Evolutionary conservation across 2,888 invertebrate species (phyloP).

Genomic region (Meganola albula): DNA sequence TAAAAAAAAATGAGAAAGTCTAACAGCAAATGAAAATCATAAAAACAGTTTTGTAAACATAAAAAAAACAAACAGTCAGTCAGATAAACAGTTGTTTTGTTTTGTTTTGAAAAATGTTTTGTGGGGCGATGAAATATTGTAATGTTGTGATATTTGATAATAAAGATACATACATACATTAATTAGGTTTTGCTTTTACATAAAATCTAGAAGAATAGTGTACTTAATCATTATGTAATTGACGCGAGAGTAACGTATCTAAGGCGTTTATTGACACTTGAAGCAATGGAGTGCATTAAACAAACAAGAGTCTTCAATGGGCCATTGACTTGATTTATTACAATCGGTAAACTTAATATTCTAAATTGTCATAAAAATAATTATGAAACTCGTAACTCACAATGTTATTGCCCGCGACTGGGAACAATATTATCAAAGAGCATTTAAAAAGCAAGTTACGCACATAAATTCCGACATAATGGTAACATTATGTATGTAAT

Average conservation of each 20-base stretch:
- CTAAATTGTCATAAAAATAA: slow-evolving; percentile 30
- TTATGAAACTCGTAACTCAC: slow-evolving; percentile 32
- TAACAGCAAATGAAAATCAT: too few relatives aligned
- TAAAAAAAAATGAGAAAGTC: too few relatives aligned
- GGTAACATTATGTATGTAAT: slow-evolving; percentile 36
- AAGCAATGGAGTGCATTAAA: slow-evolving; percentile 6
- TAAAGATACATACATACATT: too few relatives aligned
- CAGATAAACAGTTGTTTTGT: too few relatives aligned
- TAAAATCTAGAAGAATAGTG: too few relatives aligned
- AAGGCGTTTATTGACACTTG: slow-evolving; percentile 21
- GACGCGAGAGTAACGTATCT: slow-evolving; percentile 18
- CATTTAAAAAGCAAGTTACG: slow-evolving; percentile 18
- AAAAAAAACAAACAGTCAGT: too few relatives aligned
- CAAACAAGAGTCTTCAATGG: slow-evolving; percentile 18
- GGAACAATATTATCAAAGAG: slow-evolving; percentile 31
- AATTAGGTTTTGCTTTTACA: background rate
- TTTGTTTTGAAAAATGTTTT: too few relatives aligned
- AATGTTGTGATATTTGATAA: too few relatives aligned
- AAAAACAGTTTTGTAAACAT: too few relatives aligned
- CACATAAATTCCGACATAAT: slow-evolving; percentile 31
- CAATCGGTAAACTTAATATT: slow-evolving; percentile 20
- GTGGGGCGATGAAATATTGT: too few relatives aligned
- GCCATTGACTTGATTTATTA: slow-evolving; percentile 27
- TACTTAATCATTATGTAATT: slow-evolving; percentile 8
- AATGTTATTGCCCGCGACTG: slow-evolving; percentile 33